These are phyloP conservation scores for Agonopterix alstromeriana DNA, from an alignment of 2,888 invertebrate species.

Conservation along the genomic window DNA sequence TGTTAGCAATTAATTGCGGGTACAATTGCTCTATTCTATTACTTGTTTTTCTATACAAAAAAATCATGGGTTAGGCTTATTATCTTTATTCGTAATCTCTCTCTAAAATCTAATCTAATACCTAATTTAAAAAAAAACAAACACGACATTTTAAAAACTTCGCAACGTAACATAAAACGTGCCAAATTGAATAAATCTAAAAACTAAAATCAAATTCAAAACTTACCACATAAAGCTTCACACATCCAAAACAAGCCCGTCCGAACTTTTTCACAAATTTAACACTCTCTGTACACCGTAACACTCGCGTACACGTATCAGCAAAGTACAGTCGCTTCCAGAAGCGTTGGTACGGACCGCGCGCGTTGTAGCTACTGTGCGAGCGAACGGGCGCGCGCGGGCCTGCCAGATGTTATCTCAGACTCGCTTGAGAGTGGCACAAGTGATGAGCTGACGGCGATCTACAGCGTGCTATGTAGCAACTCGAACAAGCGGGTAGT, in stretches of 20 bases:
- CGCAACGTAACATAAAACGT: too few species aligned
- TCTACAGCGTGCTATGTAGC: not conserved
- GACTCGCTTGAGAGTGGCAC: conserved; percentile 4
- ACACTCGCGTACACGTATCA: not conserved
- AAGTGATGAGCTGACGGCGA: not conserved
- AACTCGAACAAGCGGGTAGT: too few species aligned
- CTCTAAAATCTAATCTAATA: too few species aligned
- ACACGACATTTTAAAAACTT: too few species aligned
- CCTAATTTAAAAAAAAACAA: too few species aligned
- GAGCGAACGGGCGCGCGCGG: conserved; percentile 37
- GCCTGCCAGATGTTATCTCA: conserved; percentile 64
- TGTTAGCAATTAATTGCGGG: too few species aligned
- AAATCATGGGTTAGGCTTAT: too few species aligned
- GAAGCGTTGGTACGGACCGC: conserved; percentile 31
- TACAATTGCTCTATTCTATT: too few species aligned
- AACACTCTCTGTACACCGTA: not conserved
- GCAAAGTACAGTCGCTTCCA: not conserved
- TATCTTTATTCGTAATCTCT: too few species aligned
- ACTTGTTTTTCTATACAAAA: too few species aligned
- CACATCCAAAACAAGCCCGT: not conserved
- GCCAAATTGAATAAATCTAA: not conserved
- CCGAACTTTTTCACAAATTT: not conserved
- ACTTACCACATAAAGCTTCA: not conserved
- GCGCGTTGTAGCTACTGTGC: conserved; percentile 44
- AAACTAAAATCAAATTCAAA: not conserved